Evolutionary conservation across 2,888 invertebrate genomes (phyloP), one percentile per base, ranked within the genome.

Genomic region (Lochmaea crataegi): DNA sequence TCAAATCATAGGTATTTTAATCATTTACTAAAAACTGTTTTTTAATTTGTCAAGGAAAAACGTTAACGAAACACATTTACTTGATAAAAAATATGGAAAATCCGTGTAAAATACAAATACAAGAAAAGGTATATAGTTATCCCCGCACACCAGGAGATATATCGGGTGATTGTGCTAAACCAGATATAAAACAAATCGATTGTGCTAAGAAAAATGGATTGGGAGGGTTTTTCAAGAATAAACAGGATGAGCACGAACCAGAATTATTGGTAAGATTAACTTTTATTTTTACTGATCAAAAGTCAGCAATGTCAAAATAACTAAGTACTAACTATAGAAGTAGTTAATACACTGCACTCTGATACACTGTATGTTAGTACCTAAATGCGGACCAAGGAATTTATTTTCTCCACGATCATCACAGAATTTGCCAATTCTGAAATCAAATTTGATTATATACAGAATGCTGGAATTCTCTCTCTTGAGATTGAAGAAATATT

Each of bases 111-210:
- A 69, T 53, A 32, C 51, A 69, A n/a, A 53, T 53, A 65, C 65
- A 81, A 71, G 80, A 82, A 71, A 80, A 81, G 72, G 74, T 80
- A 42, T 82, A 81, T 68, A 80, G 70, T 53, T 80, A 78, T 72
- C 77, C 77, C 16, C 73, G 75, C 60, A 67, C 78, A 57, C 66
- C 74, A 64, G 78, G 79, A 48, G 78, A 78, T 64, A 71, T 80
- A 16, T 80, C 79, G 65, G 79, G 72, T 68, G 79, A 79, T 48
- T 74, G 72, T 26, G 79, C 81, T 26, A 83, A 80, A 68, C 74
- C 79, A 22, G 84, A 84, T 75, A n/a, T 83, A 18, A 80, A 83
- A 58, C 80, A 80, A 70, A 75, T 84, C 65, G 83, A 83, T 63
- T 84, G 81, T 73, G 80, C 79, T 12, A 78, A 75, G 61, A 69